Percentiles rank a stretch among this genome's conserved stretches.
Conservation (phyloP, 2,888 invertebrate species). For the Andrena camellia region DNA sequence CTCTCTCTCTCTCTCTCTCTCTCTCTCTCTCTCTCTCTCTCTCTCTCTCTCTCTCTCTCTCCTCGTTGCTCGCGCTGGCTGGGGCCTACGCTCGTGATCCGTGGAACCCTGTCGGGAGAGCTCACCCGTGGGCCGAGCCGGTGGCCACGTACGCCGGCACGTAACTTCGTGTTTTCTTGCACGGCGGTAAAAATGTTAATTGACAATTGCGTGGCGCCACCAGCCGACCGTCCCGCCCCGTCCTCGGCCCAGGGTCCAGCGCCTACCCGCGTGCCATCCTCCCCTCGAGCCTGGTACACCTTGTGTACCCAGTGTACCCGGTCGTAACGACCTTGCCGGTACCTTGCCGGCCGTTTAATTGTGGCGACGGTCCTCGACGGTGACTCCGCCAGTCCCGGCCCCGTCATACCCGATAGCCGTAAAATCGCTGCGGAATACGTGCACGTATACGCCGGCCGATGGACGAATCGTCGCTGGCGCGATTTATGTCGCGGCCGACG, state of each 20-base stretch:
- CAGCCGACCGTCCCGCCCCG: conserved; percentile 71
- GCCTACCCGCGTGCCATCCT: conserved; percentile 34
- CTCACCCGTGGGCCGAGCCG: conserved; percentile 56
- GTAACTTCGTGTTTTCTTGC: conserved; percentile 80
- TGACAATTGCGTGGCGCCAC: conserved; percentile 84
- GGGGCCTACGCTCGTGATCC: conserved; percentile 28
- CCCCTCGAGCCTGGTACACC: conserved; percentile 9
- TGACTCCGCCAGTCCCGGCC: conserved; percentile 7
- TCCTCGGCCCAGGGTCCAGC: conserved; percentile 20
- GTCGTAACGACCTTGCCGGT: conserved; percentile 63
- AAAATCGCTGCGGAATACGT: conserved; percentile 35
- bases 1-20: not conserved
- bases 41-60: not conserved
- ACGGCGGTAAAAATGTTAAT: conserved; percentile 84
- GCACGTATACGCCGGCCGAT: conserved; percentile 33
- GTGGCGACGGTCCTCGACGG: conserved; percentile 40
- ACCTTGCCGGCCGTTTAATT: conserved; percentile 58
- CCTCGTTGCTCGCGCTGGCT: conserved; percentile 17
- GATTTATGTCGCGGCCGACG: conserved; percentile 47
- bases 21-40: not conserved
- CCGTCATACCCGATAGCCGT: conserved; percentile 54
- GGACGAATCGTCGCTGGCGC: conserved; percentile 16
- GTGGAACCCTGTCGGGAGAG: conserved; percentile 65
- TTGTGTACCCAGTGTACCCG: conserved; percentile 48
- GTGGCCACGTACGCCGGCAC: conserved; percentile 65